Evolutionary conservation across 2,888 invertebrate genomes (phyloP).

Genomic region (Leptogaster cylindrica): DNA sequence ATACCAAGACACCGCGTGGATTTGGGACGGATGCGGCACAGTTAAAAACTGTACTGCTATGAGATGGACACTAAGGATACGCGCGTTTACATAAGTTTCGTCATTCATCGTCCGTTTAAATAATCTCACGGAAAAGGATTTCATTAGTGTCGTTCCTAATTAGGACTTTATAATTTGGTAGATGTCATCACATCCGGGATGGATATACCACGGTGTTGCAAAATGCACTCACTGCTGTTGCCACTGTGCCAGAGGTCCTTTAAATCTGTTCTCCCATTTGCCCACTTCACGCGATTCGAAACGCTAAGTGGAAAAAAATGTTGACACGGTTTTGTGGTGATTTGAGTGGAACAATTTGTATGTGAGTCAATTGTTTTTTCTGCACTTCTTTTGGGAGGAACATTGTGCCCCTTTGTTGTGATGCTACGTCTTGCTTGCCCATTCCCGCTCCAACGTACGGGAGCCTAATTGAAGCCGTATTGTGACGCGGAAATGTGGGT

Average conservation of each 20-base stretch:
- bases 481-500: constrained; percentile 26
- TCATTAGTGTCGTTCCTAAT: not conserved
- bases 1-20: too few species aligned
- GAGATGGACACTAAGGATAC: not conserved
- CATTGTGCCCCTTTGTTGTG: constrained; percentile 2
- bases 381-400: not conserved
- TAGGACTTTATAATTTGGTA: constrained; percentile 5
- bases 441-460: not conserved
- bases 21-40: too few species aligned
- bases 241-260: not conserved
- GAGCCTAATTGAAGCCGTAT: not conserved
- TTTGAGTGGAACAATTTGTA: constrained; percentile 30
- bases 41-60: not conserved
- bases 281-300: constrained; percentile 9
- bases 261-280: not conserved
- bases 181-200: constrained; percentile 11
- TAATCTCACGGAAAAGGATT: too few species aligned
- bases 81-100: constrained; percentile 2
- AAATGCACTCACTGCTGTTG: not conserved
- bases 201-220: not conserved
- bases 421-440: not conserved
- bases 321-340: constrained; percentile 35
- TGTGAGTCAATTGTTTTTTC: constrained; percentile 24
- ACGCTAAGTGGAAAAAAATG: constrained; percentile 37
- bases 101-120: constrained; percentile 3